A percentile compares a stretch with the other conserved stretches of the same genome.
phyloP scores from a whole-genome alignment of 2,888 invertebrate genomes.

The Mythimna vitellina region DNA sequence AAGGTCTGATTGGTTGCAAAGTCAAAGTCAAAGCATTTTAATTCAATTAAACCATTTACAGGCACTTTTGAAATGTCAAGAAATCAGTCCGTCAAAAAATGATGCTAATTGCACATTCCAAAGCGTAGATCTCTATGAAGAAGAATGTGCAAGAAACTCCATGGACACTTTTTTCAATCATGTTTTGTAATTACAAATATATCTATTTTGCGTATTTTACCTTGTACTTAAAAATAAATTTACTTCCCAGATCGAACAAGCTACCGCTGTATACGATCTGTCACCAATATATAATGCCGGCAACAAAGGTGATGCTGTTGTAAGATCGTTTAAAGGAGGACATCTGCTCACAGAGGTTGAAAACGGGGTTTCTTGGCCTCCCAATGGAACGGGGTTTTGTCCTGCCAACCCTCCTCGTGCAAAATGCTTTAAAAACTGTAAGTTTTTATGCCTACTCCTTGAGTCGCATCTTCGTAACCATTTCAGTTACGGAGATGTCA shows the following conservation, averaged over 20 bases:
- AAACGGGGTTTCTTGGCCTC: slow-evolving; percentile 18
- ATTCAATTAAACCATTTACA: too few species aligned
- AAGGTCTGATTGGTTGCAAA: background rate
- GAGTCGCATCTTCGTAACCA: background rate
- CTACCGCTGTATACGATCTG: slow-evolving; percentile 20
- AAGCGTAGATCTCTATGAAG: too few species aligned
- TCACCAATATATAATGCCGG: background rate
- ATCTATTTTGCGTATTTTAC: background rate
- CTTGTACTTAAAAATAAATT: background rate
- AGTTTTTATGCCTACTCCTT: background rate
- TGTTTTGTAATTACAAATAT: too few species aligned
- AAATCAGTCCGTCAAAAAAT: too few species aligned
- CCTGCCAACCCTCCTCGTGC: slow-evolving; percentile 11
- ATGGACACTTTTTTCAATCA: too few species aligned
- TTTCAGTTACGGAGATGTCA: too few species aligned
- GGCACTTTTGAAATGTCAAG: too few species aligned
- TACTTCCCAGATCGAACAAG: slow-evolving; percentile 5
- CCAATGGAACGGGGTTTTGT: slow-evolving; percentile 22
- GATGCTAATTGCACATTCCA: too few species aligned
- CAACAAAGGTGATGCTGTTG: background rate
- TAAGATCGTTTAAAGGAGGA: slow-evolving; percentile 16
- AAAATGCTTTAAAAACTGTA: slow-evolving; percentile 47
- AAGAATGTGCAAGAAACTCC: too few species aligned
- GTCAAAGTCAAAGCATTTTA: too few species aligned
- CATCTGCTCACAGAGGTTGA: slow-evolving; percentile 13